Percentiles rank a stretch among this genome's conserved stretches.
Conservation (phyloP, 2,113 vertebrate species). For the Bostrychus sinensis region DNA sequence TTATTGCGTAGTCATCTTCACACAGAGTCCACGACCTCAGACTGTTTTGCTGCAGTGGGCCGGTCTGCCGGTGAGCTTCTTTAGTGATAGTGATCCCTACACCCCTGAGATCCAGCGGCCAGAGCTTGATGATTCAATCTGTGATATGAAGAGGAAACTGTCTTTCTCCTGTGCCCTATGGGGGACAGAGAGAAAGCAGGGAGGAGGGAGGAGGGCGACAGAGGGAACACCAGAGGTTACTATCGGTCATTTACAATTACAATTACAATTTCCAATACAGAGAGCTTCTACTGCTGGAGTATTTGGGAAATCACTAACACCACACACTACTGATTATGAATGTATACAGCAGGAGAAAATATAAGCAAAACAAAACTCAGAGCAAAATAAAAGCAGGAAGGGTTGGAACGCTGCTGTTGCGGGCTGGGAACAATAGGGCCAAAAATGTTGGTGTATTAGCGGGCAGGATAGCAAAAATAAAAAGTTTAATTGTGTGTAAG, state of each 20-base stretch:
- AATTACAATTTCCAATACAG: conserved; percentile 66
- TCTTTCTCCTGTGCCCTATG: conserved; percentile 64
- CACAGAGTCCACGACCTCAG: conserved; percentile 37
- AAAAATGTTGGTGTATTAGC: too few relatives aligned
- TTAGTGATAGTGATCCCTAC: conserved; percentile 8
- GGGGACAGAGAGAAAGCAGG: conserved; percentile 41
- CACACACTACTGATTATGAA: neutral
- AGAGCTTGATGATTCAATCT: conserved; percentile 45
- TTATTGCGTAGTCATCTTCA: conserved; percentile 58
- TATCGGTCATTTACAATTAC: conserved; percentile 75
- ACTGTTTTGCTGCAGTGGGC: neutral
- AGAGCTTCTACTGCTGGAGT: conserved; percentile 43
- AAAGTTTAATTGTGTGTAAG: too few relatives aligned
- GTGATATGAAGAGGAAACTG: conserved; percentile 54
- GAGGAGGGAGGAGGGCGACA: conserved; percentile 49
- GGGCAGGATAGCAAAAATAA: too few relatives aligned
- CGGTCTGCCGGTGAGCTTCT: conserved; percentile 4
- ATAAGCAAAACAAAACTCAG: too few relatives aligned
- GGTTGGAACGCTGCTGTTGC: too few relatives aligned
- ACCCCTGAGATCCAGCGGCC: conserved; percentile 29
- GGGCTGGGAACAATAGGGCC: too few relatives aligned
- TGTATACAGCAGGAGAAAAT: too few relatives aligned
- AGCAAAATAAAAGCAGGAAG: too few relatives aligned
- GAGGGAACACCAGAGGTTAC: conserved; percentile 75
- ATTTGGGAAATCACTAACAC: conserved; percentile 10